Percentiles rank a stretch among this genome's conserved stretches.
Evolutionary conservation across 2,797 vertebrate species (phyloP).

Genomic region (Gallinago stenura): DNA sequence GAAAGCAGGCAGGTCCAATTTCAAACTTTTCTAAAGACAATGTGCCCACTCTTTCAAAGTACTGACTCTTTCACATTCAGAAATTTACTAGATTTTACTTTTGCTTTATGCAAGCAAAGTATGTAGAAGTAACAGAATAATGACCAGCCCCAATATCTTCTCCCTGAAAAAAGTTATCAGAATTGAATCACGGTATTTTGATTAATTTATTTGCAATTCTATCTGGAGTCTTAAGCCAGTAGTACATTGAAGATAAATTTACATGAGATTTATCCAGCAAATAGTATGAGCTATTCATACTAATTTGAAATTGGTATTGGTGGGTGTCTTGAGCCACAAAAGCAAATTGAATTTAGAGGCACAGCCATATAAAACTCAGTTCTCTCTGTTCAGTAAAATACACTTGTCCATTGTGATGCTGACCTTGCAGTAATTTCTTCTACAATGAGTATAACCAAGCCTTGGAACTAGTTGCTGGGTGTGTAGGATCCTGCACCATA

Average conservation of each 20-base stretch:
- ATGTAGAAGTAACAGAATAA: background rate
- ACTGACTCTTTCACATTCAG: background rate
- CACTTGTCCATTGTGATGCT: background rate
- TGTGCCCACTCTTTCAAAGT: background rate
- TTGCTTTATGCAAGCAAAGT: background rate
- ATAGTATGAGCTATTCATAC: background rate
- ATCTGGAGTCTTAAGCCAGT: background rate
- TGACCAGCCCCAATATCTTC: background rate
- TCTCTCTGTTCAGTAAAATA: background rate
- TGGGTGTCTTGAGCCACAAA: background rate
- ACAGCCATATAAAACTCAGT: background rate
- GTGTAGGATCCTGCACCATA: background rate
- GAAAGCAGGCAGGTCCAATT: background rate
- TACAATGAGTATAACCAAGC: background rate
- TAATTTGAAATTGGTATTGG: background rate
- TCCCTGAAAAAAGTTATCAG: background rate
- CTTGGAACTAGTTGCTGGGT: background rate
- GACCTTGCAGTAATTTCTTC: background rate
- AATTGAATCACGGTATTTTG: background rate
- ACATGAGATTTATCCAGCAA: background rate
- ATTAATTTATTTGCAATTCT: background rate
- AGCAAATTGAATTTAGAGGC: background rate
- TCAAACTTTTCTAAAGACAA: background rate
- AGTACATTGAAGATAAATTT: background rate
- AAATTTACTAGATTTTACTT: background rate